Evolutionary conservation across 2,888 invertebrate genomes (phyloP).

Genomic region (Drosophila cognata): DNA sequence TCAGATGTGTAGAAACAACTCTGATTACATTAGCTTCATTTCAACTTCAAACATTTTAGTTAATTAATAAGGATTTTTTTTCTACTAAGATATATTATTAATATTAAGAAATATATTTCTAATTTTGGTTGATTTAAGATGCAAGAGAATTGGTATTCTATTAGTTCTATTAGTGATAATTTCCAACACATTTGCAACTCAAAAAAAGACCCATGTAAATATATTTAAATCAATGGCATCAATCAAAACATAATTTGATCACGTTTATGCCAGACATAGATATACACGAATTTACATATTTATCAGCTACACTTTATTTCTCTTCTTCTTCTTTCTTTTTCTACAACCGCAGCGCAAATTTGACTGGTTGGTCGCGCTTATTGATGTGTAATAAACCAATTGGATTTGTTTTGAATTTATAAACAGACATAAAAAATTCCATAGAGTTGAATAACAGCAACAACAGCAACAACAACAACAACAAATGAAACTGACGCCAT

Average conservation of each 20-base stretch:
- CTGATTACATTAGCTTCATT: not conserved
- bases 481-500: conserved; percentile 53
- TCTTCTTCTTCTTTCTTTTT: conserved; percentile 3
- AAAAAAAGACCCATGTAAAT: not conserved
- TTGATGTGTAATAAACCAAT: conserved; percentile 83
- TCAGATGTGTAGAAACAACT: not conserved
- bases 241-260: conserved; percentile 62
- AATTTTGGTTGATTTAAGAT: not conserved
- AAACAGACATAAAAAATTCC: conserved; percentile 72
- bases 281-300: conserved; percentile 36
- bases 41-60: not conserved
- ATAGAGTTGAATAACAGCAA: conserved; percentile 8
- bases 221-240: conserved; percentile 1
- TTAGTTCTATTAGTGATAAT: not conserved
- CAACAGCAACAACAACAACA: conserved; percentile 32
- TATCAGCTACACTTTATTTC: conserved; percentile 29
- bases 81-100: not conserved
- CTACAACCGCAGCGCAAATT: conserved; percentile 63
- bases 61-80: not conserved
- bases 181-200: not conserved
- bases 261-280: conserved; percentile 55
- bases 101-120: not conserved
- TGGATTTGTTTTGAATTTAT: conserved; percentile 83
- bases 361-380: conserved; percentile 63
- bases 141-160: not conserved